A percentile compares a stretch with the other conserved stretches of the same genome.
Conservation (phyloP, 2,888 invertebrate species). For the Chloromyia formosa region DNA sequence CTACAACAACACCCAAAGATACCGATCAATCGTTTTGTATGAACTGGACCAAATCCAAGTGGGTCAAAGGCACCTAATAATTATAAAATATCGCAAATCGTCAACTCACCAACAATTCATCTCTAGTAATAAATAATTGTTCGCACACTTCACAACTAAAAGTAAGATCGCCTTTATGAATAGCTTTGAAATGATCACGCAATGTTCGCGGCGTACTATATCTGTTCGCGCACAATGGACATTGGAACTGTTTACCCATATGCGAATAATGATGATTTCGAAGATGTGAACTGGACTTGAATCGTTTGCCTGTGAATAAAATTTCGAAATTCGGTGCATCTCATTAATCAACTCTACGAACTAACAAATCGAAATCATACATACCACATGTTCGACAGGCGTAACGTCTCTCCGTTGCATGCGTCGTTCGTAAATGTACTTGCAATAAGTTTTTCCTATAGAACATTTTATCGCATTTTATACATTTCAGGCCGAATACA, state of each 20-base stretch:
- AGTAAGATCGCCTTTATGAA: conserved; percentile 53
- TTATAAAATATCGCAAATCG: too few species aligned
- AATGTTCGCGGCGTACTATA: conserved; percentile 56
- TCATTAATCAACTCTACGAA: neutral
- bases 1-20: too few species aligned
- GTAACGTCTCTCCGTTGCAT: conserved; percentile 53
- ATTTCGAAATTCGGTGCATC: too few species aligned
- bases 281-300: conserved; percentile 55
- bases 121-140: conserved; percentile 53
- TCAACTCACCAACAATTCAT: conserved; percentile 12
- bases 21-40: too few species aligned
- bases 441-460: conserved; percentile 14
- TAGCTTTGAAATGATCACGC: conserved; percentile 53
- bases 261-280: conserved; percentile 55
- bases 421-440: conserved; percentile 10
- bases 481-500: conserved; percentile 10
- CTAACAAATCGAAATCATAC: neutral
- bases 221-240: conserved; percentile 54
- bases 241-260: conserved; percentile 54
- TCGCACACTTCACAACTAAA: conserved; percentile 54
- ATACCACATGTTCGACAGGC: conserved; percentile 56
- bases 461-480: conserved; percentile 19
- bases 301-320: conserved; percentile 53
- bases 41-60: too few species aligned
- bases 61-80: too few species aligned